These are phyloP conservation scores for Syngnathus rostellatus DNA, from an alignment of 2,797 vertebrate species.

Conservation along the genomic window DNA sequence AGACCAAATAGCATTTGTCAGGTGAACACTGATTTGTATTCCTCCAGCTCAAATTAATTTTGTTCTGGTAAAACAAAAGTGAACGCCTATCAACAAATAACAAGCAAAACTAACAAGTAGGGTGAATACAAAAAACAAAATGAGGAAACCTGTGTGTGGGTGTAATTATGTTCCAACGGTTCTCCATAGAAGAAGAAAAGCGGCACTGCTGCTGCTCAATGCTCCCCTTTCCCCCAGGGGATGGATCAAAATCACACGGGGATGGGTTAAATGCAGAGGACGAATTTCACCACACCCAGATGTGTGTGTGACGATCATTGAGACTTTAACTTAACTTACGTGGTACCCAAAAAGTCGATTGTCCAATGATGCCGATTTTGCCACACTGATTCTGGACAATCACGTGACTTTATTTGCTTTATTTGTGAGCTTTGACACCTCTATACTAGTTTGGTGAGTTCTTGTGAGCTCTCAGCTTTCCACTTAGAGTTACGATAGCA, in stretches of 20 bases:
- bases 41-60: slow-evolving; percentile 62
- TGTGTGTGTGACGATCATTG: neutral
- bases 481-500: neutral
- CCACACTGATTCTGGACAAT: too few species aligned
- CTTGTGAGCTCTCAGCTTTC: neutral
- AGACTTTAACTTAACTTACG: neutral
- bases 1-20: slow-evolving; percentile 51
- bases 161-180: slow-evolving; percentile 43
- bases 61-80: slow-evolving; percentile 56
- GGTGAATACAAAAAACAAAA: slow-evolving; percentile 37
- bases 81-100: slow-evolving; percentile 58
- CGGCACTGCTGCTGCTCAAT: too few species aligned
- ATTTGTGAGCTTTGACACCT: too few species aligned
- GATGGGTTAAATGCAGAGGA: too few species aligned
- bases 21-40: slow-evolving; percentile 58
- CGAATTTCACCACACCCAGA: too few species aligned
- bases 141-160: slow-evolving; percentile 42
- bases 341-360: neutral
- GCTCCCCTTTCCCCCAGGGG: too few species aligned
- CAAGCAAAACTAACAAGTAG: slow-evolving; percentile 50
- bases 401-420: too few species aligned
- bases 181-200: slow-evolving; percentile 18
- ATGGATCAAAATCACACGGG: too few species aligned
- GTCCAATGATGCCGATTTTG: neutral
- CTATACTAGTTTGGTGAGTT: neutral